These are phyloP conservation scores for Tokudaia tokunoshimensis DNA, from an alignment of 2,797 vertebrate species.

Conservation along the genomic window DNA sequence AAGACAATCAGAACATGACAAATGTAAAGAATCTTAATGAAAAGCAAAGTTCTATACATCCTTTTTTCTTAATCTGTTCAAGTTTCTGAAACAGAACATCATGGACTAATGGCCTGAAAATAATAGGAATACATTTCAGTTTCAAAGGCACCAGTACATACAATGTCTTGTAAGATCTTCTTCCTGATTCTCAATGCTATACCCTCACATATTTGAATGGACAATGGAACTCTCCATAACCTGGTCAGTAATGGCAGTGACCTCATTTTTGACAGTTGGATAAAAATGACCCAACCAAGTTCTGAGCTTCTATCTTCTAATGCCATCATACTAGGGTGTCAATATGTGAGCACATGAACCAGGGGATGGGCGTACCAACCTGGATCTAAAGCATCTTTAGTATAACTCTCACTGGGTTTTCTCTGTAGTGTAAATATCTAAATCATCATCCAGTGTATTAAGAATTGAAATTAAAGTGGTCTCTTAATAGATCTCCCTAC, in stretches of 20 bases:
- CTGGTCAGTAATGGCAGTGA: not conserved
- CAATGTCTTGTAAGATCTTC: not conserved
- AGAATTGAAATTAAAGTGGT: not conserved
- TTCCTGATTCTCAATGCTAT: not conserved
- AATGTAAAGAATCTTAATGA: not conserved
- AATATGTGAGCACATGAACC: not conserved
- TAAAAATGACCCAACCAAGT: not conserved
- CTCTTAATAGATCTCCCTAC: not conserved
- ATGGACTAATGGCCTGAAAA: not conserved
- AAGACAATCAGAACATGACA: not conserved
- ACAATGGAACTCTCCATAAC: not conserved
- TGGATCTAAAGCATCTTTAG: not conserved
- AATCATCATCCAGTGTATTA: not conserved
- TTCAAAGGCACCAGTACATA: not conserved
- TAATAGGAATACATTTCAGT: not conserved
- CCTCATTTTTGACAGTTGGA: not conserved
- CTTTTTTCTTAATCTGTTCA: not conserved
- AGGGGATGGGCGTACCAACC: not conserved
- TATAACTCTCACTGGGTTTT: not conserved
- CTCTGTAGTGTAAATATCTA: constrained; percentile 17
- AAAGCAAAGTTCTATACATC: not conserved
- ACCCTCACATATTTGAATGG: not conserved
- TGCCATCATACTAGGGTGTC: not conserved
- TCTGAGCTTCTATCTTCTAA: rapidly evolving
- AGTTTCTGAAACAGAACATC: not conserved